Conservation (phyloP, 92 coral and sea anemone species). For the Parazoanthus swiftii region DNA sequence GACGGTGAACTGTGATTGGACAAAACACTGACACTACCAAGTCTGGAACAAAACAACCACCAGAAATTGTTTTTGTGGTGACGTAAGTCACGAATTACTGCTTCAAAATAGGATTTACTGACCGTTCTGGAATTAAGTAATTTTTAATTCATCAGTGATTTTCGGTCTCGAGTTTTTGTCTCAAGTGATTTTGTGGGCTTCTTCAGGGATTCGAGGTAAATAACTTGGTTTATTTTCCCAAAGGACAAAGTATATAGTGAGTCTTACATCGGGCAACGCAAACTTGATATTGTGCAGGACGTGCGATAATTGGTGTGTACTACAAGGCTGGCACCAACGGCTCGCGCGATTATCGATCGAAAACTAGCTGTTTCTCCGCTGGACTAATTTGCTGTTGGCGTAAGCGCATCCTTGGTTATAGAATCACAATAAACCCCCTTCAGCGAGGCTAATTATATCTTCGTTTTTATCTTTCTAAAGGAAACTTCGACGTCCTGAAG, state of each 20-base stretch:
- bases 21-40: background rate
- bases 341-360: background rate
- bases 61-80: constrained; percentile 41
- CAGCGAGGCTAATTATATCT: background rate
- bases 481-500: constrained; percentile 46
- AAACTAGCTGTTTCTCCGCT: background rate
- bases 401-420: background rate
- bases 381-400: background rate
- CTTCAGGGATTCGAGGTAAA: constrained; percentile 48
- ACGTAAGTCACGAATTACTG: constrained; percentile 36
- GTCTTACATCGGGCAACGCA: background rate
- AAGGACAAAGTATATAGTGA: background rate
- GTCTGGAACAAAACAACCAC: constrained; percentile 38
- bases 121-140: constrained; percentile 45
- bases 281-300: background rate
- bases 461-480: constrained; percentile 24
- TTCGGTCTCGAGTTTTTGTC: constrained; percentile 31
- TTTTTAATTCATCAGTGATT: constrained; percentile 43
- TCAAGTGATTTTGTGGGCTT: constrained; percentile 43
- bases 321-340: background rate
- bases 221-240: background rate
- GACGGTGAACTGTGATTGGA: constrained; percentile 1
- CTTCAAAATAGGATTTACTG: constrained; percentile 46
- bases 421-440: background rate
- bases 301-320: constrained; percentile 7